phyloP scores from a whole-genome alignment of 2,797 vertebrate genomes.

The Prionace glauca region DNA sequence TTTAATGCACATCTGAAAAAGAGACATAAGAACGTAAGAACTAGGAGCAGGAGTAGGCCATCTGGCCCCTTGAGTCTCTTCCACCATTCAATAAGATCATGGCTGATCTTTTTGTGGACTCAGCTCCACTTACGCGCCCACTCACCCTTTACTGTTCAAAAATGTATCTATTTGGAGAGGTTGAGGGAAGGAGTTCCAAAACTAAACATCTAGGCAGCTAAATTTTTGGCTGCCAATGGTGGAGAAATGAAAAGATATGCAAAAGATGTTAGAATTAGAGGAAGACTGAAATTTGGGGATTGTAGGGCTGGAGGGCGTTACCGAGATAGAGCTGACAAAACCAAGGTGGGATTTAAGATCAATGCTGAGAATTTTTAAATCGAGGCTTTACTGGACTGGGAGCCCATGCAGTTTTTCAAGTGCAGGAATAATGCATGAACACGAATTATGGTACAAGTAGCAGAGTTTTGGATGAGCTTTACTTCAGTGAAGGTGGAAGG shows the following conservation, averaged over 20 bases:
- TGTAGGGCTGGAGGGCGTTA: background rate
- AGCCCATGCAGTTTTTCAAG: background rate
- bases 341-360: background rate
- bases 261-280: background rate
- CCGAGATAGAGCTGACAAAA: background rate
- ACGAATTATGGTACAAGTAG: background rate
- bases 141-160: too few species aligned
- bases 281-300: background rate
- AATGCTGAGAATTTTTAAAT: background rate
- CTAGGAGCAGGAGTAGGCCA: too few species aligned
- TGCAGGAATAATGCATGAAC: background rate
- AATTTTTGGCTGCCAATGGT: background rate
- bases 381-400: background rate
- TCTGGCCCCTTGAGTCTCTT: too few species aligned
- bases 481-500: background rate
- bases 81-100: too few species aligned
- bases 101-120: too few species aligned
- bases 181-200: background rate
- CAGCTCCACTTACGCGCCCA: too few species aligned
- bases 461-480: background rate
- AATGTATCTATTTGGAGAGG: too few species aligned
- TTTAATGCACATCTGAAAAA: background rate
- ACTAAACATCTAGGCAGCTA: background rate
- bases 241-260: background rate
- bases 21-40: background rate